Percentiles rank a stretch among this genome's conserved stretches.
These are phyloP conservation scores for Tenthredo mesomela DNA, from an alignment of 2,888 invertebrate species.

Conservation along the genomic window DNA sequence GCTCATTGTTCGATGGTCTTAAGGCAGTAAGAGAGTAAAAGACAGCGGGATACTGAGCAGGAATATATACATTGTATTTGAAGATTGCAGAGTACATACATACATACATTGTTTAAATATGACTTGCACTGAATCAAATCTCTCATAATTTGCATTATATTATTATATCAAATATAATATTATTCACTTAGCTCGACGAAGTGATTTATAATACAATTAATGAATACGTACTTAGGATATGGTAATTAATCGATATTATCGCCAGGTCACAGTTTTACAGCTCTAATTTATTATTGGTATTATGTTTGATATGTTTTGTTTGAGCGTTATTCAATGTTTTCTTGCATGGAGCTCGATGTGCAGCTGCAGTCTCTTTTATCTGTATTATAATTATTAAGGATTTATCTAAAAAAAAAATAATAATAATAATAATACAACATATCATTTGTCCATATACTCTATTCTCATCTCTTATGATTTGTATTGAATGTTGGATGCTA, in stretches of 20 bases:
- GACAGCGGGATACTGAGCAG: constrained; percentile 41
- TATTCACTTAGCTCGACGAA: constrained; percentile 16
- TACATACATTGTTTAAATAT: constrained; percentile 16
- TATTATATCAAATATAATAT: constrained; percentile 20
- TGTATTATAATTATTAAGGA: constrained; percentile 66
- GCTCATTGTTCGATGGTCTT: constrained; percentile 47
- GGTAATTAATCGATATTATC: constrained; percentile 56
- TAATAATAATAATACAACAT: constrained; percentile 52
- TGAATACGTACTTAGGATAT: constrained; percentile 38
- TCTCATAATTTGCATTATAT: constrained; percentile 46
- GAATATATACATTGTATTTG: constrained; percentile 36
- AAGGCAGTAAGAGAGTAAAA: neutral
- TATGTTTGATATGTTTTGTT: constrained; percentile 70
- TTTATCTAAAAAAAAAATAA: constrained; percentile 54
- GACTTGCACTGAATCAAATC: constrained; percentile 46
- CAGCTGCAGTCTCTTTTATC: constrained; percentile 76
- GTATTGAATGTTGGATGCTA: constrained; percentile 76
- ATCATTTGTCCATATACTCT: constrained; percentile 54
- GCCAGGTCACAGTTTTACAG: constrained; percentile 58
- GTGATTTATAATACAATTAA: neutral
- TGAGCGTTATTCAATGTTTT: constrained; percentile 76
- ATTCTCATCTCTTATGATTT: constrained; percentile 63
- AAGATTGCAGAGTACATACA: constrained; percentile 43
- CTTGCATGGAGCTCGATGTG: constrained; percentile 78
- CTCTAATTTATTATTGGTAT: constrained; percentile 66